Percentiles rank a stretch among this genome's conserved stretches.
Evolutionary conservation across 2,797 vertebrate genomes (phyloP).

Genomic region (Halcyon leucocephala): DNA sequence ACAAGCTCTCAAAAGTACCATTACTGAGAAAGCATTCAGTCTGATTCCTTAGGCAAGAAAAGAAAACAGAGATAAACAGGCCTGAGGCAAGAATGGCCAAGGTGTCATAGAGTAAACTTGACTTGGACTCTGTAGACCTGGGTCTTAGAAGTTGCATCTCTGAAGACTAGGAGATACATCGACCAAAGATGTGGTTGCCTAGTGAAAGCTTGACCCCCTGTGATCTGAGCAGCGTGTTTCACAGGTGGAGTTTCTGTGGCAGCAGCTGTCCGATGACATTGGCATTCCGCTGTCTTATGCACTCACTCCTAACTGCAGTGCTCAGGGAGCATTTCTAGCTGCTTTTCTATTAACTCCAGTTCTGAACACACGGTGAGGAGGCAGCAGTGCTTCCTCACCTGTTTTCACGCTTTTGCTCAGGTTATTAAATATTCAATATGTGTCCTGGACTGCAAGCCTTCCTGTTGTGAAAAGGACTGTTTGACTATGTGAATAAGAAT

Average conservation of each 20-base stretch:
- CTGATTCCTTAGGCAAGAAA: background rate
- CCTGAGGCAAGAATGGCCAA: background rate
- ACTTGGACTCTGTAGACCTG: background rate
- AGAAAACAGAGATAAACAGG: background rate
- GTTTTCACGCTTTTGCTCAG: background rate
- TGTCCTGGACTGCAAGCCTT: background rate
- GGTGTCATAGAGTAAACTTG: background rate
- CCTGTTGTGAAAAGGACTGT: background rate
- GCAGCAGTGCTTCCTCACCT: background rate
- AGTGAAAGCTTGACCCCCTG: background rate
- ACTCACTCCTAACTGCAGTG: accelerated
- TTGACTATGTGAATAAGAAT: background rate
- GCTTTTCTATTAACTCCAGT: background rate
- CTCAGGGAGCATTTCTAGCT: background rate
- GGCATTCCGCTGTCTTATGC: accelerated
- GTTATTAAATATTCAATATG: background rate
- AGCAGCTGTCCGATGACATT: accelerated
- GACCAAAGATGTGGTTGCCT: background rate
- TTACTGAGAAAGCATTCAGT: background rate
- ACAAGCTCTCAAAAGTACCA: slow-evolving; percentile 2
- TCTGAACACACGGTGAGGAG: background rate
- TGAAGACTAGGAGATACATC: accelerated
- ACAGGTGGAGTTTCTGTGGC: accelerated
- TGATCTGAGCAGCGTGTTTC: background rate
- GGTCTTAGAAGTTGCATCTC: background rate